Conservation (phyloP, 2,888 invertebrate species). For the Phorcus lineatus region DNA sequence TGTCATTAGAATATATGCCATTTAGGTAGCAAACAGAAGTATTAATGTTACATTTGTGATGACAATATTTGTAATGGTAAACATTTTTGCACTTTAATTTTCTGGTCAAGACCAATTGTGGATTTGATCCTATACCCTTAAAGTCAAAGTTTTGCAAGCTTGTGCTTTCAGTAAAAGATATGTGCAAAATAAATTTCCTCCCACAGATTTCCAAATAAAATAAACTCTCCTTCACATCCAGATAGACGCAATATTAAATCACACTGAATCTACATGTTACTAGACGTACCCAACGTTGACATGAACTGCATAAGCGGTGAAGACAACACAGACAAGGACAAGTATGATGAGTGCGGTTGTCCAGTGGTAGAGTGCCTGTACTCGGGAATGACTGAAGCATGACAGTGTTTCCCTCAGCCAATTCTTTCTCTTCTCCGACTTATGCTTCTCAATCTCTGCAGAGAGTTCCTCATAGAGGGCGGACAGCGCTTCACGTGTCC, state of each 20-base stretch:
- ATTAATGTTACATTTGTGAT: too few species aligned
- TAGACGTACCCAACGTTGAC: constrained; percentile 39
- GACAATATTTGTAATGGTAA: too few species aligned
- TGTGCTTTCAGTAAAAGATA: too few species aligned
- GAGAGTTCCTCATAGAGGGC: constrained; percentile 51
- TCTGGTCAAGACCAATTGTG: too few species aligned
- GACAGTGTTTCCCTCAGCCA: constrained; percentile 31
- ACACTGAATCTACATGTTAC: background rate
- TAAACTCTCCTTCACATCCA: too few species aligned
- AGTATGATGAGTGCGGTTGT: constrained; percentile 43
- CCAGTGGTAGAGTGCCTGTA: constrained; percentile 57
- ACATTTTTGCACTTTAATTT: too few species aligned
- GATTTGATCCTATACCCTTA: too few species aligned
- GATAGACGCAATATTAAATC: too few species aligned
- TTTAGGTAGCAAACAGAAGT: too few species aligned
- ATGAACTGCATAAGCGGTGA: constrained; percentile 43
- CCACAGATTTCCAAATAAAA: too few species aligned
- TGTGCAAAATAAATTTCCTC: too few species aligned
- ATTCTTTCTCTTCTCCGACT: constrained; percentile 24
- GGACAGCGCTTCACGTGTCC: constrained; percentile 47
- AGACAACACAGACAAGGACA: constrained; percentile 34
- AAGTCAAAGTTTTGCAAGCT: too few species aligned
- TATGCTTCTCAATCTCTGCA: constrained; percentile 42
- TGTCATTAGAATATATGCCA: background rate
- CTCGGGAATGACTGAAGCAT: constrained; percentile 43